These are phyloP conservation scores for Drosophila nigricruria DNA, from an alignment of 2,888 invertebrate genomes.

Conservation along the genomic window DNA sequence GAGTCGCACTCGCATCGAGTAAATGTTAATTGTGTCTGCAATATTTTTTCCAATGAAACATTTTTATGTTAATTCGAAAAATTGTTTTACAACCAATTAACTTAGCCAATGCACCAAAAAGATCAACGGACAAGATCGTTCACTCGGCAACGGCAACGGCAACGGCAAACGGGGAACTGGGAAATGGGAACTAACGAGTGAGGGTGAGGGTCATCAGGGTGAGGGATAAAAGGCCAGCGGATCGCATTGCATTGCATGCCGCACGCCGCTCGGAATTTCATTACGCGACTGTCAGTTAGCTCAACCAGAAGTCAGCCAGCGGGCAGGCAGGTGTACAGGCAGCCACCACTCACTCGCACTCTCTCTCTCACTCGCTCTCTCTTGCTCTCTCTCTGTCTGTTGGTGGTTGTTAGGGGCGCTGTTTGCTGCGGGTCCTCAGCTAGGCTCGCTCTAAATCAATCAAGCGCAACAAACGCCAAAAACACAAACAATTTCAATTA, in stretches of 20 bases:
- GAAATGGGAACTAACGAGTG: slow-evolving; percentile 25
- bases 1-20: slow-evolving; percentile 32
- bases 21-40: slow-evolving; percentile 65
- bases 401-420: slow-evolving; percentile 42
- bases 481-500: slow-evolving; percentile 80
- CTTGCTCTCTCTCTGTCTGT: background rate
- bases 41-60: slow-evolving; percentile 79
- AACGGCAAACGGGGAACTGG: slow-evolving; percentile 14
- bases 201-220: slow-evolving; percentile 30
- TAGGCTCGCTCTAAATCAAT: slow-evolving; percentile 80
- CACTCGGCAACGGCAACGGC: slow-evolving; percentile 20
- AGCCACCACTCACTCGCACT: background rate
- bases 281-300: slow-evolving; percentile 61
- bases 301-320: slow-evolving; percentile 59
- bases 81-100: slow-evolving; percentile 83
- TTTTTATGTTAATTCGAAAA: slow-evolving; percentile 81
- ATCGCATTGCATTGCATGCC: slow-evolving; percentile 66
- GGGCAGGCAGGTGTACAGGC: slow-evolving; percentile 68
- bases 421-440: slow-evolving; percentile 62
- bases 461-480: slow-evolving; percentile 74
- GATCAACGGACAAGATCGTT: slow-evolving; percentile 82
- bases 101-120: slow-evolving; percentile 82
- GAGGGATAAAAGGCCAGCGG: slow-evolving; percentile 28
- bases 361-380: background rate
- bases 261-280: slow-evolving; percentile 70